These are phyloP conservation scores for Alces alces DNA, from an alignment of 2,113 vertebrate genomes.

Conservation along the genomic window DNA sequence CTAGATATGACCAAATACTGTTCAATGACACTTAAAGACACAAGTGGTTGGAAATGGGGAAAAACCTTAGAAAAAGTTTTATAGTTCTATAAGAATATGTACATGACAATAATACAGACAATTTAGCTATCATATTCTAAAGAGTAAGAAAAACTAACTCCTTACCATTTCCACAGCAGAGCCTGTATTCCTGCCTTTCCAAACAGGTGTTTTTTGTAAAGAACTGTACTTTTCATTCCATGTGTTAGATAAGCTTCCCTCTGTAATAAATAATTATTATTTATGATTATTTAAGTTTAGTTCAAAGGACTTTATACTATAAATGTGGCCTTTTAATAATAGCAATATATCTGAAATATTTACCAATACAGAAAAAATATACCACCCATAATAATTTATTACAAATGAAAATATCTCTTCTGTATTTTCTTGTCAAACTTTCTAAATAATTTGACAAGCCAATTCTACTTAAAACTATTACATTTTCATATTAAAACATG, in stretches of 20 bases:
- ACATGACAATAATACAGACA: neutral
- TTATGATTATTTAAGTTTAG: constrained; percentile 52
- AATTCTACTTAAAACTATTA: constrained; percentile 30
- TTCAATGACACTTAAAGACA: neutral
- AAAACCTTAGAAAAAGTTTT: neutral
- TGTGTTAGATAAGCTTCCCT: constrained; percentile 95
- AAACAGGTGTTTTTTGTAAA: constrained; percentile 91
- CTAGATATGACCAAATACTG: neutral
- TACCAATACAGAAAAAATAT: constrained; percentile 35
- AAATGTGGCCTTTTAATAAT: neutral
- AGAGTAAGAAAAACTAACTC: constrained; percentile 41
- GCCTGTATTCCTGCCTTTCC: constrained; percentile 89
- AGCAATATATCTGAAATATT: constrained; percentile 25
- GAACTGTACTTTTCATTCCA: constrained; percentile 97
- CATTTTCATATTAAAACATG: constrained; percentile 18
- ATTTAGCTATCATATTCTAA: neutral
- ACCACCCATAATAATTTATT: constrained; percentile 9
- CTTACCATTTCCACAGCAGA: constrained; percentile 91
- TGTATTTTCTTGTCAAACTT: neutral
- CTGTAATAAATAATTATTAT: constrained; percentile 78
- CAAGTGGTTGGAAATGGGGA: neutral
- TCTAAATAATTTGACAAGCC: constrained; percentile 23
- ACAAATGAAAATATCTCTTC: constrained; percentile 33
- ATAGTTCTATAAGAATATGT: neutral
- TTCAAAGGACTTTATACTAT: constrained; percentile 29